These are phyloP conservation scores for Zaprionus capensis DNA, from an alignment of 1,140 invertebrate species.

Conservation along the genomic window DNA sequence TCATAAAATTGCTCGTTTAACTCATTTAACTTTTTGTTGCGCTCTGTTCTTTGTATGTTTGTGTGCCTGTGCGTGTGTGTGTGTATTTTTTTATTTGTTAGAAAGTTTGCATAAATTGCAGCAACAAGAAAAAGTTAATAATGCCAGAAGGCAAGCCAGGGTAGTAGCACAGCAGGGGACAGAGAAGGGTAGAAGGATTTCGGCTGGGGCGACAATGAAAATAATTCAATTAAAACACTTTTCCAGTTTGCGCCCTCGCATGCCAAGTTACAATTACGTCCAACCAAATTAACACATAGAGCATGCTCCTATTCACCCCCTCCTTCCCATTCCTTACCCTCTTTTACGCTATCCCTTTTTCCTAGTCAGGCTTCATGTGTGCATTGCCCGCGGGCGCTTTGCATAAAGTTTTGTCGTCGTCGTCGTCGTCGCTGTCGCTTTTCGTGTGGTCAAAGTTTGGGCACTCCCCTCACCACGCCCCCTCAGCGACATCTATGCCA, in stretches of 20 bases:
- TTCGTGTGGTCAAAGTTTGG: slow-evolving; percentile 63
- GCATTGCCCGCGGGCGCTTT: slow-evolving; percentile 61
- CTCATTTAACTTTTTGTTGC: slow-evolving; percentile 80
- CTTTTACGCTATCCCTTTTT: background rate
- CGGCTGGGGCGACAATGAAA: slow-evolving; percentile 76
- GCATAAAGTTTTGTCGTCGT: slow-evolving; percentile 59
- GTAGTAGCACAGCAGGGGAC: slow-evolving; percentile 7
- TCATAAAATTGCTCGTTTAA: slow-evolving; percentile 83
- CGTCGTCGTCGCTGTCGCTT: slow-evolving; percentile 38
- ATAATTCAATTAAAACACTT: slow-evolving; percentile 84
- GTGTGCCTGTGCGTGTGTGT: slow-evolving; percentile 9
- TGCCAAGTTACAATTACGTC: slow-evolving; percentile 80
- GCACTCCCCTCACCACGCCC: background rate
- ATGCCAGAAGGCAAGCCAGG: slow-evolving; percentile 55
- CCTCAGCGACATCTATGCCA: slow-evolving; percentile 69
- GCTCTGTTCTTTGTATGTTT: slow-evolving; percentile 39
- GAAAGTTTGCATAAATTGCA: slow-evolving; percentile 81
- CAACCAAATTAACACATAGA: slow-evolving; percentile 80
- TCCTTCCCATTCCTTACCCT: background rate
- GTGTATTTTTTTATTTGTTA: slow-evolving; percentile 30
- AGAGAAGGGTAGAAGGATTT: slow-evolving; percentile 28
- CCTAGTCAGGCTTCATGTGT: slow-evolving; percentile 28
- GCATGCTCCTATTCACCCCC: slow-evolving; percentile 5
- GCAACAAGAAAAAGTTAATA: slow-evolving; percentile 79
- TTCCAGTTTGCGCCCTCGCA: slow-evolving; percentile 71